Base-by-base conservation (phyloP, 1,140 invertebrate genomes). In the Magallana ariakensis region DNA sequence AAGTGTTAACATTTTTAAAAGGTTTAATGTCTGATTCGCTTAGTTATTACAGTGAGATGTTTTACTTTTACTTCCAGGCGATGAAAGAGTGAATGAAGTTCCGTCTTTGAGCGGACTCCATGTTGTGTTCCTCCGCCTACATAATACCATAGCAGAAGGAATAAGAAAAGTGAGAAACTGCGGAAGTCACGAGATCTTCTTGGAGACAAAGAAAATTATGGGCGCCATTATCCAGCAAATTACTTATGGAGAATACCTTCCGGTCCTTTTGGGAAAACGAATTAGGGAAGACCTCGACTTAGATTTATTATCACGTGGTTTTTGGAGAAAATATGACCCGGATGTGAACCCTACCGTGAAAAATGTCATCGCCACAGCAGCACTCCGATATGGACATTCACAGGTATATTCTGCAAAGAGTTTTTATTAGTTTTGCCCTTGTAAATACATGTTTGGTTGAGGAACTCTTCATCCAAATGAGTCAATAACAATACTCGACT, bases 311-410 rank as follows among this genome's bases (percentile, higher is more conserved):
- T 10, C 2, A 8, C 22, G 22, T 4, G 66, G 22, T 10, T 75
- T 26, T 75, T 26, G 66, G 19, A 26, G 58, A 56, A 97, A 96
- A 13, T 99, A 99, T 93, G 95, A 98, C 89, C 95, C 97, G 0
- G 95, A 96, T 56, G 83, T 98, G 0, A 96, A 99, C 94, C 97
- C 98, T 4, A 96, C 96, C 9, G 97, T 99, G 90, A 96, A 97
- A 0, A 99, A 99, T 93, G 98, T 97, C 22, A 99, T 99, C 94
- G 98, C 98, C 0, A 98, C 98, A 0, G 98, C 98, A 33, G 98
- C 98, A 10, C 95, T 99, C 9, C 95, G 98, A 83, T 99, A 99
- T 94, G 99, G 99, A 0, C 99, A 99, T 94, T 97, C 98, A 10
- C 46, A 81, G 56, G 80, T 87, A 62, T 62, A 16, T n/a, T 16